Evolutionary conservation across 2,113 vertebrate species (phyloP).

Genomic region (Hemiscyllium ocellatum): DNA sequence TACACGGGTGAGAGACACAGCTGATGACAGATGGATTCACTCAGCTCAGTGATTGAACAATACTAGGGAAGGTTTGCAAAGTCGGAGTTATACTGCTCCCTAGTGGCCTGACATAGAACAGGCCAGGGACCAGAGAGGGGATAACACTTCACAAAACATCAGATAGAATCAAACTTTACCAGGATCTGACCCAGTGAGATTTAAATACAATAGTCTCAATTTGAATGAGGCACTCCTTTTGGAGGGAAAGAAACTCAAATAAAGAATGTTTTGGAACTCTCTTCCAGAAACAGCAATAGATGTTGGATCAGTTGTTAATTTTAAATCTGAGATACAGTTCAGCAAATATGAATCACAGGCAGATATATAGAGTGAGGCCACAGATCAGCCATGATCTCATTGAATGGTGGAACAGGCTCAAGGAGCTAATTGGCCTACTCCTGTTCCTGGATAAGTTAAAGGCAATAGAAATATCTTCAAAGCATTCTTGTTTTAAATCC

Average conservation of each 20-base stretch:
- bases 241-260: too few species aligned
- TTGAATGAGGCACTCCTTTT: neutral
- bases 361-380: too few species aligned
- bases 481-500: neutral
- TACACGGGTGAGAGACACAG: conserved; percentile 50
- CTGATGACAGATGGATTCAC: conserved; percentile 53
- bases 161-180: neutral
- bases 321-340: too few species aligned
- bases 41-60: conserved; percentile 43
- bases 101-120: conserved; percentile 60
- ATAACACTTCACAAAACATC: neutral
- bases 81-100: conserved; percentile 70
- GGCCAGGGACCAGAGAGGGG: neutral
- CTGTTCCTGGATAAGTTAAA: neutral
- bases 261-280: too few species aligned
- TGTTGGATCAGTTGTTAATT: too few species aligned
- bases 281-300: too few species aligned
- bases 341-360: too few species aligned
- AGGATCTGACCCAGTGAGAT: neutral
- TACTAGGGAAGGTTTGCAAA: conserved; percentile 50
- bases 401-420: too few species aligned
- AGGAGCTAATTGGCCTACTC: too few species aligned
- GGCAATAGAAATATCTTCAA: neutral
- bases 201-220: neutral
- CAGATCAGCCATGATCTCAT: too few species aligned